Base-by-base conservation (phyloP, 1,140 invertebrate genomes). In the Calycopis cecrops region DNA sequence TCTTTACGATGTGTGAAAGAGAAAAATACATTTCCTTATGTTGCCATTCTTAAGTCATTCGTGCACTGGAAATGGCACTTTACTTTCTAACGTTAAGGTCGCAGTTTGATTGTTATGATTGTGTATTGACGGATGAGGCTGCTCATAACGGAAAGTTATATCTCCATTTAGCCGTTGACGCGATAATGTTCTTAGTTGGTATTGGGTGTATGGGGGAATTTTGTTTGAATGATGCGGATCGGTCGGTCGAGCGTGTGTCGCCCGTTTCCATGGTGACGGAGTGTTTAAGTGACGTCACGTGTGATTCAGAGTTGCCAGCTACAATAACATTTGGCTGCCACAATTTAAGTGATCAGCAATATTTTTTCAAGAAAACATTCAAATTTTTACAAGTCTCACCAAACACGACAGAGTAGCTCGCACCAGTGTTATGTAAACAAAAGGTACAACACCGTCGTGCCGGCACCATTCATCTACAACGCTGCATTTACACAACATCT, bases 21-120 rank as follows among this genome's bases (percentile, higher is more conserved):
- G 83, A 86, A 83, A 83, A 44, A 80, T 83, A 80, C 75, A 80
- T 78, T 86, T 86, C 83, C 83, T 86, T 86, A 85, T 74, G 79
- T 82, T 74, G 72, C 79, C 80, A 79, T 85, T 83, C 81, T 81
- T 81, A 74, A 80, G 78, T 71, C 73, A 71, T 80, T 79, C 63
- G 69, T 69, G 65, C 71, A 69, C 69, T 71, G 67, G 62, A 74
- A 81, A 84, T 73, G 67, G 74, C 73, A 76, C 79, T 79, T 82
- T 86, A 79, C 64, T 62, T 10, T 58, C 65, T 62, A 51, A 78
- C 60, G 71, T 86, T 86, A 86, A 79, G 79, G 83, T 83, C 74
- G 83, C 73, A 81, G 67, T 84, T 86, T 77, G 69, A 77, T 79
- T 80, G 79, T 85, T 79, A 73, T 79, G 67, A 76, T 69, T 74